Percentiles rank a stretch among this genome's conserved stretches.
Evolutionary conservation across 2,113 vertebrate species (phyloP).

Genomic region (Lanius collurio): DNA sequence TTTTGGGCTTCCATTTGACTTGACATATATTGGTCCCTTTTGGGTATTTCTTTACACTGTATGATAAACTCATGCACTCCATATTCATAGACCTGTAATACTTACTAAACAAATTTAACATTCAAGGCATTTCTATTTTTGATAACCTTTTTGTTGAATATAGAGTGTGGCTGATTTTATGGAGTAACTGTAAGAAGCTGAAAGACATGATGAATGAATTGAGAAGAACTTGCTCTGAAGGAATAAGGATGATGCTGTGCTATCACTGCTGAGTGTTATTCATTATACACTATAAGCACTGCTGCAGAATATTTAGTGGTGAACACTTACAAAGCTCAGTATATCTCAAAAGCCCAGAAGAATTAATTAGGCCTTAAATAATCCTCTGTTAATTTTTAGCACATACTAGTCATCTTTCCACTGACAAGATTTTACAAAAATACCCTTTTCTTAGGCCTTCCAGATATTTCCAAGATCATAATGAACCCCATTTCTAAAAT

Average conservation of each 20-base stretch:
- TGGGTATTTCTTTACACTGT: background rate
- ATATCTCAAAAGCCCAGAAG: slow-evolving; percentile 18
- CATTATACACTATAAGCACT: slow-evolving; percentile 30
- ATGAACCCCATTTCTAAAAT: slow-evolving; percentile 10
- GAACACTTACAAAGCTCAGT: background rate
- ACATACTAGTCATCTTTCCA: background rate
- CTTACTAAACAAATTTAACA: slow-evolving; percentile 21
- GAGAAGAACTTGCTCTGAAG: slow-evolving; percentile 13
- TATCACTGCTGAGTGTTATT: slow-evolving; percentile 32
- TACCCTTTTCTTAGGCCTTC: background rate
- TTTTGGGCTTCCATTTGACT: background rate
- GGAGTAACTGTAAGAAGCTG: slow-evolving; percentile 10
- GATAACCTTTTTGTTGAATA: slow-evolving; percentile 20
- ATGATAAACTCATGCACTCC: background rate
- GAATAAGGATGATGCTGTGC: slow-evolving; percentile 22
- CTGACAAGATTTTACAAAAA: background rate
- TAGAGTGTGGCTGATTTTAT: slow-evolving; percentile 19
- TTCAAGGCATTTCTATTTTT: slow-evolving; percentile 35
- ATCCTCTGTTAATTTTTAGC: slow-evolving; percentile 21
- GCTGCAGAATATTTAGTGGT: slow-evolving; percentile 38
- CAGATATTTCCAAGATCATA: background rate
- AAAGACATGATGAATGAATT: slow-evolving; percentile 33
- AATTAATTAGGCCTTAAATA: slow-evolving; percentile 30
- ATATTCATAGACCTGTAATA: background rate
- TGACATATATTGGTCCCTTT: background rate